Percentiles rank a stretch among this genome's conserved stretches.
phyloP scores from a whole-genome alignment of 2,113 vertebrate species.

The Clupea harengus region DNA sequence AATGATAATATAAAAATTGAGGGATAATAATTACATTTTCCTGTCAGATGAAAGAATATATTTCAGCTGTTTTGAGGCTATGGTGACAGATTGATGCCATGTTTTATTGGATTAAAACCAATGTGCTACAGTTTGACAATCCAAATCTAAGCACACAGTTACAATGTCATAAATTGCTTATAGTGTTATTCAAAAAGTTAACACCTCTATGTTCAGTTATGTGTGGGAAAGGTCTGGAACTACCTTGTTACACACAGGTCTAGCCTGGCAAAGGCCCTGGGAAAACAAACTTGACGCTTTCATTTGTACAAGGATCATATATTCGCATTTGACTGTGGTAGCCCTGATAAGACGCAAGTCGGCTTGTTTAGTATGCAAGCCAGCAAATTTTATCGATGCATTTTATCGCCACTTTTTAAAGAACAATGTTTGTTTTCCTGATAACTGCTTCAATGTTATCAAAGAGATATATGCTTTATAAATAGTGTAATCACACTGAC shows the following conservation, averaged over 20 bases:
- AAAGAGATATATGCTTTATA: constrained; percentile 73
- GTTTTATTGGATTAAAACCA: not conserved
- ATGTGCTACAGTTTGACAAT: not conserved
- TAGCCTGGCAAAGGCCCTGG: constrained; percentile 51
- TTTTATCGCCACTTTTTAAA: constrained; percentile 72
- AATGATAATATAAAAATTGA: not conserved
- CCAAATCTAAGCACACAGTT: not conserved
- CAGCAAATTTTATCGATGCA: constrained; percentile 75
- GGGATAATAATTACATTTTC: not conserved
- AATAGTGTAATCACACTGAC: constrained; percentile 76
- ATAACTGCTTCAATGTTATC: constrained; percentile 81
- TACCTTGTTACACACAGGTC: not conserved
- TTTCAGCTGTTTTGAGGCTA: not conserved
- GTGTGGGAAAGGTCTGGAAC: not conserved
- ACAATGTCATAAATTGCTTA: not conserved
- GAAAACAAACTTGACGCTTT: constrained; percentile 69
- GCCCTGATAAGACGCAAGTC: not conserved
- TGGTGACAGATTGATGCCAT: not conserved
- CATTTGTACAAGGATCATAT: constrained; percentile 5
- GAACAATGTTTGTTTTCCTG: constrained; percentile 75
- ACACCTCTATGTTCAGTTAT: constrained; percentile 4
- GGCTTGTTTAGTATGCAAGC: constrained; percentile 59
- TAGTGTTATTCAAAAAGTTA: constrained; percentile 20
- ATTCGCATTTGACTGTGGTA: not conserved
- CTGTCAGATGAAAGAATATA: not conserved